Conservation (phyloP, 2,113 vertebrate species). For the Pangasianodon gigas region DNA sequence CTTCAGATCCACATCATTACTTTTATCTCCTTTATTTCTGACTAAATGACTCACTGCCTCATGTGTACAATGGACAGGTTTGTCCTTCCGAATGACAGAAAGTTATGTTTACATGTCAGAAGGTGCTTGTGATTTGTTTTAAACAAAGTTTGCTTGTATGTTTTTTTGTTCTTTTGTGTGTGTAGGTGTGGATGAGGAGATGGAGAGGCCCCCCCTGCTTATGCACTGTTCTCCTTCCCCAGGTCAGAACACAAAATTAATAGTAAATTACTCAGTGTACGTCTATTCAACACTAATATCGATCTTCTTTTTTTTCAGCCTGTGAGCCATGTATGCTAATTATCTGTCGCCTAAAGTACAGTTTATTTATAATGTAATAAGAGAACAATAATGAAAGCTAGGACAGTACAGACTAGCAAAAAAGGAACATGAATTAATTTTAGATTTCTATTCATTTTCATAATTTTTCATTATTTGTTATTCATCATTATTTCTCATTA, state of each 20-base stretch:
- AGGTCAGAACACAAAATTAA: constrained; percentile 71
- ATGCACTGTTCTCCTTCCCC: constrained; percentile 92
- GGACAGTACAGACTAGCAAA: background rate
- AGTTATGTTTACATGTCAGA: background rate
- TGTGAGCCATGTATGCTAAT: background rate
- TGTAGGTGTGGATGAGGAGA: constrained; percentile 74
- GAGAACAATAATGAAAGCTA: background rate
- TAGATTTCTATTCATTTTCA: background rate
- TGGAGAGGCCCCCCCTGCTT: constrained; percentile 81
- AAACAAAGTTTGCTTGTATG: constrained; percentile 16
- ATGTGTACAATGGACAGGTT: background rate
- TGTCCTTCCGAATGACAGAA: background rate
- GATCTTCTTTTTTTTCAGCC: background rate
- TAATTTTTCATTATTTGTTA: background rate
- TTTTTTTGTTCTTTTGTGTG: constrained; percentile 23
- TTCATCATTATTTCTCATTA: background rate
- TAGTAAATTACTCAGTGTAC: background rate
- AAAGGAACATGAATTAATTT: background rate
- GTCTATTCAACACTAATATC: background rate
- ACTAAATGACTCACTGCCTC: constrained; percentile 9
- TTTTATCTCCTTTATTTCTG: background rate
- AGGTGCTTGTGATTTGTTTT: background rate
- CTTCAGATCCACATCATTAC: background rate
- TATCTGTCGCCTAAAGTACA: background rate
- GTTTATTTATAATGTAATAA: background rate